These are phyloP conservation scores for Subacronicta megacephala DNA, from an alignment of 2,888 invertebrate genomes.

Conservation along the genomic window DNA sequence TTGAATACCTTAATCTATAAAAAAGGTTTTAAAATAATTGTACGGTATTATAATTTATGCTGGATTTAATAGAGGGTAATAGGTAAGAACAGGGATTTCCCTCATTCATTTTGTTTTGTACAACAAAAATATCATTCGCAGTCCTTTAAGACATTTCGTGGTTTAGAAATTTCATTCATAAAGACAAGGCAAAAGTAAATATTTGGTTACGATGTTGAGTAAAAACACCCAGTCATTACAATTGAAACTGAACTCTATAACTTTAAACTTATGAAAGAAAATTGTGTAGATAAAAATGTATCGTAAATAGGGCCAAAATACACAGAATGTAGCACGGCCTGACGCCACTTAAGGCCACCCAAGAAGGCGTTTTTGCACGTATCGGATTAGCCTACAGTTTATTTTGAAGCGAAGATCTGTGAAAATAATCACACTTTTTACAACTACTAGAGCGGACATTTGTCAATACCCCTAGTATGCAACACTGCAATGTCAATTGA, in stretches of 20 bases:
- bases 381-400: conserved; percentile 74
- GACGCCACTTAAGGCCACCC: conserved; percentile 88
- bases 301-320: conserved; percentile 71
- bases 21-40: too few species aligned
- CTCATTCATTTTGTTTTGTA: conserved; percentile 39
- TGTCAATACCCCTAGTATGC: conserved; percentile 20
- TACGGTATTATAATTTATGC: too few species aligned
- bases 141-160: conserved; percentile 65
- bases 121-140: conserved; percentile 52
- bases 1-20: too few species aligned
- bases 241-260: conserved; percentile 41
- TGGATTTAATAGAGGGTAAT: neutral
- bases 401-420: conserved; percentile 72
- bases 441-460: conserved; percentile 37
- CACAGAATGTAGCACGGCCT: conserved; percentile 79
- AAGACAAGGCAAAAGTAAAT: conserved; percentile 80
- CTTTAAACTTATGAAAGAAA: conserved; percentile 5
- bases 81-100: conserved; percentile 12
- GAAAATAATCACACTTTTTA: conserved; percentile 70
- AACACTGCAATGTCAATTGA: conserved; percentile 13
- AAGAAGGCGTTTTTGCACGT: conserved; percentile 79
- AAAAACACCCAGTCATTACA: conserved; percentile 45
- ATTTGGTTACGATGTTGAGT: conserved; percentile 75
- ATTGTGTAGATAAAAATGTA: conserved; percentile 20
- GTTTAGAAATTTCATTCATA: conserved; percentile 86